Evolutionary conservation across 1,140 invertebrate species (phyloP).

Genomic region (Papilio xuthus): DNA sequence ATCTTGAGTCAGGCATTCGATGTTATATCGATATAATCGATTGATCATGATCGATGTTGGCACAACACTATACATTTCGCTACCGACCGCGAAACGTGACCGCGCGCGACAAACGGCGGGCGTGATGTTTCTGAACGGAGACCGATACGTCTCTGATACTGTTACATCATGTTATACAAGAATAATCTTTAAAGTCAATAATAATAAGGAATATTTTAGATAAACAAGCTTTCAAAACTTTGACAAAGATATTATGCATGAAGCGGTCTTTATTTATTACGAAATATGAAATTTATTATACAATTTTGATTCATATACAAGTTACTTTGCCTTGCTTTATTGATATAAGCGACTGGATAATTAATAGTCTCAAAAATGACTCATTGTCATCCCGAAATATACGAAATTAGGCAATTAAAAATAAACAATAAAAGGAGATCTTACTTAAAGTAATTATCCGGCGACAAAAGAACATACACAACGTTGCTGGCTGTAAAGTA

Average conservation of each 20-base stretch:
- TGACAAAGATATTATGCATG: constrained; percentile 12
- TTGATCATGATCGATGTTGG: constrained; percentile 43
- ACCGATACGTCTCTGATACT: constrained; percentile 64
- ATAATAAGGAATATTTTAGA: constrained; percentile 18
- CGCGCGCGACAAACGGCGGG: constrained; percentile 68
- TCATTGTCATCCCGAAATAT: background rate
- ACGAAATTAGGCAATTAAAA: too few species aligned
- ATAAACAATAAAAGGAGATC: too few species aligned
- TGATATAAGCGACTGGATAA: background rate
- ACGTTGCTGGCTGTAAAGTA: too few species aligned
- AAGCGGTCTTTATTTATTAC: constrained; percentile 2
- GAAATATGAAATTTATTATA: constrained; percentile 11
- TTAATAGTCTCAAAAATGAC: background rate
- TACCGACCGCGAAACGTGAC: constrained; percentile 74
- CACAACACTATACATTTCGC: constrained; percentile 55
- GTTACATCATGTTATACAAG: constrained; percentile 15
- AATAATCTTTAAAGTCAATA: constrained; percentile 37
- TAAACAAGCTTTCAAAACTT: background rate
- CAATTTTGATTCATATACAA: constrained; percentile 12
- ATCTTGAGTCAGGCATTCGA: background rate
- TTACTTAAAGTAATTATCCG: too few species aligned
- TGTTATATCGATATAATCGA: constrained; percentile 41
- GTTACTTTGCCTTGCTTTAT: background rate
- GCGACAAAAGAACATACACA: too few species aligned
- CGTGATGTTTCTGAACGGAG: constrained; percentile 68